These are phyloP conservation scores for Drosophila burlai DNA, from an alignment of 1,140 invertebrate species.

Conservation along the genomic window DNA sequence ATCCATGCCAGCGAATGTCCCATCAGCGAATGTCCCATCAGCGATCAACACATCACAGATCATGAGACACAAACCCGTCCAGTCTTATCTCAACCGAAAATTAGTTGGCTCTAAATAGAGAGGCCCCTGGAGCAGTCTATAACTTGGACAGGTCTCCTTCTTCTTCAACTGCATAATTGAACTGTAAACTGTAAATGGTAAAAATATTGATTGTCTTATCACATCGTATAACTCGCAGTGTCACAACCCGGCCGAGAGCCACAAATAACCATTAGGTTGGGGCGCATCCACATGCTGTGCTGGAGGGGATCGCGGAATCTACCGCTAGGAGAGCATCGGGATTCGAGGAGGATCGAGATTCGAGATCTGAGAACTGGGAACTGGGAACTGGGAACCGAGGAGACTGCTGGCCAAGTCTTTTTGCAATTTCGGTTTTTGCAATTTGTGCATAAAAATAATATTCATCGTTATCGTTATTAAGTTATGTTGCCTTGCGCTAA, in stretches of 20 bases:
- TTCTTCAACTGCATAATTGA: conserved; percentile 67
- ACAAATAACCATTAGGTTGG: conserved; percentile 46
- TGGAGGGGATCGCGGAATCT: conserved; percentile 25
- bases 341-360: neutral
- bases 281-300: neutral
- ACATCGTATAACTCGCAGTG: conserved; percentile 79
- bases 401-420: neutral
- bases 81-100: conserved; percentile 15
- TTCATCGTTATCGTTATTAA: conserved; percentile 84
- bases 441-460: conserved; percentile 82
- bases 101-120: conserved; percentile 19
- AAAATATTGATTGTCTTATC: conserved; percentile 84
- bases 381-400: conserved; percentile 8
- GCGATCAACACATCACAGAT: conserved; percentile 20
- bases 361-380: neutral
- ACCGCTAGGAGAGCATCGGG: conserved; percentile 42
- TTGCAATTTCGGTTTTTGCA: conserved; percentile 46
- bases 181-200: conserved; percentile 69
- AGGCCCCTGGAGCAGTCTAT: conserved; percentile 21
- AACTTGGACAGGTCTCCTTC: conserved; percentile 27
- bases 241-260: conserved; percentile 62
- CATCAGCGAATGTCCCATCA: conserved; percentile 4
- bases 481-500: conserved; percentile 79
- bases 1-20: conserved; percentile 16
- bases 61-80: neutral